A percentile compares a stretch with the other conserved stretches of the same genome.
These are phyloP conservation scores for Haliaeetus leucogaster DNA, from an alignment of 2,113 vertebrate species.

Conservation along the genomic window DNA sequence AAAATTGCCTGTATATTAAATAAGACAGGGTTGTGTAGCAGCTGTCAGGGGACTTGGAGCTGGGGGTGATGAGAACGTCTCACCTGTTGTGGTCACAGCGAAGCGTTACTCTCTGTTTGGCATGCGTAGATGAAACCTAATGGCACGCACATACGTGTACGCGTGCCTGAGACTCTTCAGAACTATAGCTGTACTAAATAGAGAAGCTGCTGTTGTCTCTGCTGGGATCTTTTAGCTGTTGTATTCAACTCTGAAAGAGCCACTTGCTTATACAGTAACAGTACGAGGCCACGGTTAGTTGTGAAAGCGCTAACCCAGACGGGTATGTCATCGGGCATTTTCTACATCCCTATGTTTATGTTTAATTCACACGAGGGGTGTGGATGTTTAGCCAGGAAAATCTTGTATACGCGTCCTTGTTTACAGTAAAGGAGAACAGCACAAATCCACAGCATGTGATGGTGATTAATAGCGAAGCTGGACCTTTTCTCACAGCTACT, in stretches of 20 bases:
- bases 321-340: accelerated
- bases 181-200: too few relatives aligned
- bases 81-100: not conserved
- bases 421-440: not conserved
- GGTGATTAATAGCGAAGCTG: not conserved
- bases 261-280: not conserved
- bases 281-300: not conserved
- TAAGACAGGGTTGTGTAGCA: not conserved
- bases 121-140: not conserved
- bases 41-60: not conserved
- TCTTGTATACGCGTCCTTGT: too few relatives aligned
- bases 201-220: not conserved
- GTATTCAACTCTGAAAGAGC: not conserved
- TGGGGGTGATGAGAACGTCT: not conserved
- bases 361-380: not conserved
- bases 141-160: accelerated
- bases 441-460: not conserved
- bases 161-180: not conserved
- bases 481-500: not conserved
- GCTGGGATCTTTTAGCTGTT: not conserved
- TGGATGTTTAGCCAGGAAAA: not conserved
- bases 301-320: not conserved
- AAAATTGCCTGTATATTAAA: not conserved
- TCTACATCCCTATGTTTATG: not conserved
- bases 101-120: not conserved